Conservation (phyloP, 2,797 vertebrate species). For the Tarsius wallacei region DNA sequence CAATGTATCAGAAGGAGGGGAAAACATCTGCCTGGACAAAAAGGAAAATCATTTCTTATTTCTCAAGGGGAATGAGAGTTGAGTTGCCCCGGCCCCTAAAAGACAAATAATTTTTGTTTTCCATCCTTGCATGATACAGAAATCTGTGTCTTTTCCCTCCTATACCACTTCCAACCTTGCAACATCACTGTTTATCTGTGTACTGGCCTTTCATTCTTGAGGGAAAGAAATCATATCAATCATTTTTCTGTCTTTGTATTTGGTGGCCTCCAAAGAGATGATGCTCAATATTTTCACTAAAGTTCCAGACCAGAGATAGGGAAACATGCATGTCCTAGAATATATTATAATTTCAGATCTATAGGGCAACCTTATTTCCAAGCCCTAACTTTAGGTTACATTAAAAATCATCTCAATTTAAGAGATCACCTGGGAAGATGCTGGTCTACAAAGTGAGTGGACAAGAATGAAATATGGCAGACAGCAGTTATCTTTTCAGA, state of each 20-base stretch:
- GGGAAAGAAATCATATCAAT: background rate
- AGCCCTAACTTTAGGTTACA: background rate
- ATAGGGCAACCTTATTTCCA: background rate
- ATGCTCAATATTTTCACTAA: background rate
- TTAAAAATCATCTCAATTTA: conserved; percentile 14
- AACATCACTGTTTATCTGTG: background rate
- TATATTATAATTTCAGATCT: background rate
- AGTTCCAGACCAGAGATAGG: background rate
- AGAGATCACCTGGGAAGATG: conserved; percentile 28
- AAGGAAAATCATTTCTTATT: background rate
- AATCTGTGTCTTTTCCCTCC: background rate
- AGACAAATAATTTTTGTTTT: background rate
- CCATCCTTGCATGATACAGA: background rate
- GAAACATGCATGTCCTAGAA: background rate
- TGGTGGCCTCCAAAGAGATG: background rate
- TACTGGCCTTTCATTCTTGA: background rate
- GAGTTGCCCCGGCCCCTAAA: background rate
- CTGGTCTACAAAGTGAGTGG: background rate
- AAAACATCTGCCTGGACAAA: background rate
- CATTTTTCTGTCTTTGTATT: background rate
- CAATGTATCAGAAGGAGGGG: background rate
- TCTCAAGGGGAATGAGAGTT: background rate
- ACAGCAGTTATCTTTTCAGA: background rate
- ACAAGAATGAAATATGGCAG: background rate
- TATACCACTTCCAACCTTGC: background rate